Percentiles rank a stretch among this genome's conserved stretches.
These are phyloP conservation scores for Malaclemys terrapin DNA, from an alignment of 2,113 vertebrate genomes.

Conservation along the genomic window DNA sequence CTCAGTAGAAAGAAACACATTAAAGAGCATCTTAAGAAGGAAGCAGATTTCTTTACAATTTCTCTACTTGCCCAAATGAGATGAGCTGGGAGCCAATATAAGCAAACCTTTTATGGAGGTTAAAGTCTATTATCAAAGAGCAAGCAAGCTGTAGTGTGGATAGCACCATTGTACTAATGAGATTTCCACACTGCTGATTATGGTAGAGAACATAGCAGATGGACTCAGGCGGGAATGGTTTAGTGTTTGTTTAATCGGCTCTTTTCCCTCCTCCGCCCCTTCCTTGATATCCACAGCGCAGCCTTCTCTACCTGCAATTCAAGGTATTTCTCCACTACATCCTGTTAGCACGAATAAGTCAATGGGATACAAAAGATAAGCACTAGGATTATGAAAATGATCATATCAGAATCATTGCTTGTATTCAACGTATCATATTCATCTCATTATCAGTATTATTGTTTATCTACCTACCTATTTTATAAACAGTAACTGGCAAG, in stretches of 20 bases:
- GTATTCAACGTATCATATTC: background rate
- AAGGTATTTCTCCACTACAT: background rate
- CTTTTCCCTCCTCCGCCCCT: background rate
- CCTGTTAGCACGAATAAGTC: background rate
- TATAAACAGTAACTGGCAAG: background rate
- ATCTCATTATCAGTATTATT: background rate
- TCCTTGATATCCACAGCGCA: background rate
- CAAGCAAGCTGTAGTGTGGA: background rate
- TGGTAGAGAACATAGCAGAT: background rate
- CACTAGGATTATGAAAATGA: background rate
- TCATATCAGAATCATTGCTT: background rate
- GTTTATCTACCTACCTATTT: background rate
- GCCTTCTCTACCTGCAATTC: background rate
- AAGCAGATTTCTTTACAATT: background rate
- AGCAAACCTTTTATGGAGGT: background rate
- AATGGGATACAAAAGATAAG: background rate
- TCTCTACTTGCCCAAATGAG: background rate
- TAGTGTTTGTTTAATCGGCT: background rate
- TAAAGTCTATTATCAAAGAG: background rate
- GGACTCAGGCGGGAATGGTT: background rate
- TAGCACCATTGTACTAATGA: background rate
- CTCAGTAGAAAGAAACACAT: background rate
- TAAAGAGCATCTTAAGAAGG: background rate
- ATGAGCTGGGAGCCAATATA: background rate
- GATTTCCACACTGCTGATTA: background rate